Base-by-base conservation (phyloP, 1,140 invertebrate species). In the Melanaphis sacchari region DNA sequence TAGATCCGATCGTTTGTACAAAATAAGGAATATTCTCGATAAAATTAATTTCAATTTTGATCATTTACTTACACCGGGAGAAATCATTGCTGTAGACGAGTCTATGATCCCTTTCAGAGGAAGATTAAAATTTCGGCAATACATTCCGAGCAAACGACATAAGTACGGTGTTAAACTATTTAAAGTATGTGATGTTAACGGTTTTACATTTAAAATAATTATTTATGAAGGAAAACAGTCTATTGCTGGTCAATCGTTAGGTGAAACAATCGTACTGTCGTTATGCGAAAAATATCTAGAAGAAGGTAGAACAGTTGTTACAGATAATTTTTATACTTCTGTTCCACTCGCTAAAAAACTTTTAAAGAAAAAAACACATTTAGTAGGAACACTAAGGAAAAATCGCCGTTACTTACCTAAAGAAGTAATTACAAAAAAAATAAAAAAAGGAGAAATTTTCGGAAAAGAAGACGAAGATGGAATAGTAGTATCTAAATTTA, bases 171-270 rank as follows among this genome's bases (percentile, higher is more conserved):
- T n/a, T n/a, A n/a, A n/a, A n/a, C n/a, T 95, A 46, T 95, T 94
- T 89, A 95, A 94, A 93, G 93, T 96, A 22, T 95, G 94, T 93
- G 91, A 94, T 89, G 85, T 94, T 82, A 91, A 94, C 90, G 94
- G 95, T n/a, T 94, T 95, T 93, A 94, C 94, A 40, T 94, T 93
- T 91, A 94, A 94, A 94, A 38, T 94, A 92, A 94, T 94, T 94
- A 93, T 94, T 94, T 94, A 94, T 95, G 82, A 52, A 21, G 84
- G 49, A 21, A 88, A 88, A 49, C 85, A 88, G 31, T 88, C 85
- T 21, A 88, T 88, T 36, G 4, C 43, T 52, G 85, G 46, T 22
- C 43, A 88, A 49, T 11, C 43, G 5, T 49, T 88, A 49, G 31
- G 31, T 36, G 85, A 88, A 88, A 88, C 49, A 4, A 49, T 93